Conservation (phyloP, 2,797 vertebrate genomes). For the Halcyon chelicuti region DNA sequence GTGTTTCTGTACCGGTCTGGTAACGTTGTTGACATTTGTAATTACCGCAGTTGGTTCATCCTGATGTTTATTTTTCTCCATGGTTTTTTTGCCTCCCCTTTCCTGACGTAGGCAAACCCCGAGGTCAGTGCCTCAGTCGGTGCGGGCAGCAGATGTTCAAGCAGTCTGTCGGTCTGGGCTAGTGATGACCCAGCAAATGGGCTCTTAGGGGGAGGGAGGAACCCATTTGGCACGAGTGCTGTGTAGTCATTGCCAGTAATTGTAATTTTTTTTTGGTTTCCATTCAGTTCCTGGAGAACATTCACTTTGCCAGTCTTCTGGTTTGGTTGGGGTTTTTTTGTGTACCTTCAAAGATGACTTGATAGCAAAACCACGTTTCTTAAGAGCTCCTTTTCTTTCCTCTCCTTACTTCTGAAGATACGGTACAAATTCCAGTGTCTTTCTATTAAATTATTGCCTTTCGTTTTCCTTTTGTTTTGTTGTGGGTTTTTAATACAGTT, state of each 20-base stretch:
- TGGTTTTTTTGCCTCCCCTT: neutral
- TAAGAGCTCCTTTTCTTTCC: neutral
- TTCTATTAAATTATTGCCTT: constrained; percentile 85
- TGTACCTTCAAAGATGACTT: constrained; percentile 50
- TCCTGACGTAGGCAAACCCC: neutral
- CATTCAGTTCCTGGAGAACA: constrained; percentile 63
- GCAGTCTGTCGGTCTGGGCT: constrained; percentile 60
- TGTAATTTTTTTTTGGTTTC: neutral
- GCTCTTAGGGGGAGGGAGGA: constrained; percentile 11
- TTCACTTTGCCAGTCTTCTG: constrained; percentile 20
- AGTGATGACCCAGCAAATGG: constrained; percentile 62
- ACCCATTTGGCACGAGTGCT: constrained; percentile 57
- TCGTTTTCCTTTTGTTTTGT: constrained; percentile 64
- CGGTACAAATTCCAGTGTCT: constrained; percentile 69
- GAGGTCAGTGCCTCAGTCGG: constrained; percentile 44
- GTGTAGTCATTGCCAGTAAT: constrained; percentile 32
- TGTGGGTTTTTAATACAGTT: constrained; percentile 68
- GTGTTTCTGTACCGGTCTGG: constrained; percentile 66
- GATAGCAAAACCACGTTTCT: constrained; percentile 58
- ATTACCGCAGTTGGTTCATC: constrained; percentile 26
- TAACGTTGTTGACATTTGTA: constrained; percentile 56
- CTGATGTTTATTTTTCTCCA: constrained; percentile 42
- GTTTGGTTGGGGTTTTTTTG: neutral
- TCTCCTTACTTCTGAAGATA: constrained; percentile 42
- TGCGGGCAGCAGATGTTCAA: constrained; percentile 72